Conservation (phyloP, 2,113 vertebrate genomes). For the Opisthocomus hoazin region DNA sequence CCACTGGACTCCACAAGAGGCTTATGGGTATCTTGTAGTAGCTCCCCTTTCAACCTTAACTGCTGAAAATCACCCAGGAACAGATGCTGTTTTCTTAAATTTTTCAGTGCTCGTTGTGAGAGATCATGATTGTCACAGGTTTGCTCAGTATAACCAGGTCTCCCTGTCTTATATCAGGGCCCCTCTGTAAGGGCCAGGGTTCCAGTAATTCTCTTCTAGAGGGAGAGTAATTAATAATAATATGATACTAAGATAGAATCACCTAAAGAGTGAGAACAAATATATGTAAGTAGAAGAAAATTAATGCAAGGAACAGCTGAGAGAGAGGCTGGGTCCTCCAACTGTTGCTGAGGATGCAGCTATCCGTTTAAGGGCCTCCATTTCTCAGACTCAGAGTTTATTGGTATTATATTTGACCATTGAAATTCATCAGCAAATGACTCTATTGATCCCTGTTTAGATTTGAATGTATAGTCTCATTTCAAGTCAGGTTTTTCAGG, state of each 20-base stretch:
- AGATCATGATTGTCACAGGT: fast-evolving
- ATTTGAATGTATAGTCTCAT: background rate
- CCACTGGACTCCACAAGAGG: background rate
- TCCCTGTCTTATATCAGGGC: background rate
- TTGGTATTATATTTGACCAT: background rate
- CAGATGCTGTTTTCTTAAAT: fast-evolving
- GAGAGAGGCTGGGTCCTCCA: background rate
- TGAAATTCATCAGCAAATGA: slow-evolving; percentile 9
- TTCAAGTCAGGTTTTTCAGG: background rate
- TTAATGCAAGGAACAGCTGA: background rate
- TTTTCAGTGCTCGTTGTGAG: background rate
- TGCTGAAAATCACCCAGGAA: background rate
- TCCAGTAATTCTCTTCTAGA: background rate
- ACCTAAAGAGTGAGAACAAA: background rate
- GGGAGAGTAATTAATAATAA: background rate
- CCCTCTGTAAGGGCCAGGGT: background rate
- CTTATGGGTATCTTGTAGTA: fast-evolving
- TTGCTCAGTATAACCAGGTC: fast-evolving
- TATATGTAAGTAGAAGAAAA: background rate
- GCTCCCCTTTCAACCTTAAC: fast-evolving
- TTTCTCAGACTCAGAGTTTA: background rate
- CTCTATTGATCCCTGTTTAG: background rate
- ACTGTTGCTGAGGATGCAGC: background rate
- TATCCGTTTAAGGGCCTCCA: background rate
- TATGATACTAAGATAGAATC: background rate